Conservation (phyloP, 1,140 invertebrate species). For the Stegodyphus mimosarum region DNA sequence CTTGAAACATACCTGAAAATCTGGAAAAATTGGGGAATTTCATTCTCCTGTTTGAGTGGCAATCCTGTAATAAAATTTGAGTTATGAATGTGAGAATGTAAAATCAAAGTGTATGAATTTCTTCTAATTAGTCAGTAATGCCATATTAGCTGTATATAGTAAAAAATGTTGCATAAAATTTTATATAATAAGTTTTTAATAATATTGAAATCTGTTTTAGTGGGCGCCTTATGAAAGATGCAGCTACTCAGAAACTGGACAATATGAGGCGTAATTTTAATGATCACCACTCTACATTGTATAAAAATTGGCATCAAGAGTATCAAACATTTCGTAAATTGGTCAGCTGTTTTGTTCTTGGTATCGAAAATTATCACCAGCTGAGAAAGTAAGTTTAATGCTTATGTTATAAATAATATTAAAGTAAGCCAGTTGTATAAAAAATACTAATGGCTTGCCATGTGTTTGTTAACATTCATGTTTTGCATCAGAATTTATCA, state of each 20-base stretch:
- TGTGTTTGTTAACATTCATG: too few species aligned
- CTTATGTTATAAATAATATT: not conserved
- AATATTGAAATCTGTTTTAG: not conserved
- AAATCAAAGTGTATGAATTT: too few species aligned
- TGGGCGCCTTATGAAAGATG: slow-evolving; percentile 18
- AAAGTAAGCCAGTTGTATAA: not conserved
- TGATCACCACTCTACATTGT: slow-evolving; percentile 11
- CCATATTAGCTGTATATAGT: too few species aligned
- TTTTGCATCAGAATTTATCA: too few species aligned
- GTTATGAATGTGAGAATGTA: too few species aligned
- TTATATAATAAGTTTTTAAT: too few species aligned
- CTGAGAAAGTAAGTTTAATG: slow-evolving; percentile 18
- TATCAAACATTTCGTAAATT: slow-evolving; percentile 44
- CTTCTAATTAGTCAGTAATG: too few species aligned
- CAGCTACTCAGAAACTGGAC: slow-evolving; percentile 17
- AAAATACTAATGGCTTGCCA: not conserved
- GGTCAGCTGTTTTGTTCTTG: slow-evolving; percentile 39
- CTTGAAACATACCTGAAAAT: too few species aligned
- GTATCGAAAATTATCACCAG: slow-evolving; percentile 27
- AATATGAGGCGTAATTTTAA: slow-evolving; percentile 3
- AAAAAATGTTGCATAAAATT: too few species aligned
- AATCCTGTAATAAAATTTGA: too few species aligned
- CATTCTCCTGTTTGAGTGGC: too few species aligned
- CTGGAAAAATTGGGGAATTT: too few species aligned
- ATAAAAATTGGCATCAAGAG: slow-evolving; percentile 34